Percentiles rank a stretch among this genome's conserved stretches.
These are phyloP conservation scores for Australoheros facetus DNA, from an alignment of 2,797 vertebrate genomes.

Conservation along the genomic window DNA sequence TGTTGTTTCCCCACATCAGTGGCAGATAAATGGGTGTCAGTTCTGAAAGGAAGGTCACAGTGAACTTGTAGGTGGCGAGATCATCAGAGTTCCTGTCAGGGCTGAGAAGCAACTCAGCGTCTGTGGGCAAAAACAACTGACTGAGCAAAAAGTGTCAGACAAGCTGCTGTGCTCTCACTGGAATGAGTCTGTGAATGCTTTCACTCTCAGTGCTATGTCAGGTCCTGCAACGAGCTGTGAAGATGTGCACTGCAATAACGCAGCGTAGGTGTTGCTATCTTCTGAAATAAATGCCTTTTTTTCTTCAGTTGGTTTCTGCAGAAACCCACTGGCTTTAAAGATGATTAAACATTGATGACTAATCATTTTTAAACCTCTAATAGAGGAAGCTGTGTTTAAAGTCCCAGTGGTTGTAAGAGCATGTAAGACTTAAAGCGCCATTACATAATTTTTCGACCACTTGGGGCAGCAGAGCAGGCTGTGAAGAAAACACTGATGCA, in stretches of 20 bases:
- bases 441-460: neutral
- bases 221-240: slow-evolving; percentile 40
- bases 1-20: slow-evolving; percentile 50
- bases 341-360: neutral
- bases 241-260: slow-evolving; percentile 3
- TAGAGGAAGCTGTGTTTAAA: neutral
- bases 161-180: slow-evolving; percentile 1
- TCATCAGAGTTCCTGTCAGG: slow-evolving; percentile 49
- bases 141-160: slow-evolving; percentile 45
- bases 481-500: neutral
- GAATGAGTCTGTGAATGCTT: slow-evolving; percentile 37
- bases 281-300: slow-evolving; percentile 6
- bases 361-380: neutral
- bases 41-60: slow-evolving; percentile 44
- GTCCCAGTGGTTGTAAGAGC: neutral
- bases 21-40: slow-evolving; percentile 45
- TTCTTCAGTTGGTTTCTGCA: neutral
- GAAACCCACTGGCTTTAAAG: neutral
- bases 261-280: slow-evolving; percentile 20
- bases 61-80: slow-evolving; percentile 48
- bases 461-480: neutral
- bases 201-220: slow-evolving; percentile 40
- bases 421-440: neutral
- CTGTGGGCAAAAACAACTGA: slow-evolving; percentile 57
- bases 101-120: slow-evolving; percentile 56